Percentiles rank a stretch among this genome's conserved stretches.
These are phyloP conservation scores for Myripristis murdjan DNA, from an alignment of 2,797 vertebrate species.

Conservation along the genomic window DNA sequence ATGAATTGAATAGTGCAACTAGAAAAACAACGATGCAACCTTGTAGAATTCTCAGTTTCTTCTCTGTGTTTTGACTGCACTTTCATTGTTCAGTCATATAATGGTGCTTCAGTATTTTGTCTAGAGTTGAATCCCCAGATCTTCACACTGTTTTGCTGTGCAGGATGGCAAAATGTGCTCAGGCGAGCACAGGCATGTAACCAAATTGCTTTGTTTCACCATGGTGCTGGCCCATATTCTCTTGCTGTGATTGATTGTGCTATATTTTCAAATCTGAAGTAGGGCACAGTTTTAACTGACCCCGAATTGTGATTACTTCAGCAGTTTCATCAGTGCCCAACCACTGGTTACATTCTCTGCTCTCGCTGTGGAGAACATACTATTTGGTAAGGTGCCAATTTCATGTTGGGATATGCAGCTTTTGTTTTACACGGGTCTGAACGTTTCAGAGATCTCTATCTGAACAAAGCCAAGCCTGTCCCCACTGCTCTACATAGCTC, in stretches of 20 bases:
- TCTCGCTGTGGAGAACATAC: constrained; percentile 26
- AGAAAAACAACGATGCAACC: not conserved
- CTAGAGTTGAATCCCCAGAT: constrained; percentile 43
- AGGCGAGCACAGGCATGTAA: constrained; percentile 4
- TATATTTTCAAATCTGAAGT: constrained; percentile 49
- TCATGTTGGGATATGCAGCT: constrained; percentile 45
- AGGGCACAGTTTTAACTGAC: constrained; percentile 47
- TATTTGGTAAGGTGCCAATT: constrained; percentile 56
- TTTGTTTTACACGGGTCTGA: constrained; percentile 14
- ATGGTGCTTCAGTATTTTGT: constrained; percentile 27
- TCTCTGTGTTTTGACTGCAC: constrained; percentile 1
- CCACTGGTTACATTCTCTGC: constrained; percentile 36
- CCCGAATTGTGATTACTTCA: constrained; percentile 30
- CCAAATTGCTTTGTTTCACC: constrained; percentile 31
- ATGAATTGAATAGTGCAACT: not conserved
- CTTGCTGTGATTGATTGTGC: constrained; percentile 34
- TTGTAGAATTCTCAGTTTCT: not conserved
- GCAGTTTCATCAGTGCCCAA: constrained; percentile 6
- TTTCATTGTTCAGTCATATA: constrained; percentile 35
- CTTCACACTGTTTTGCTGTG: constrained; percentile 12
- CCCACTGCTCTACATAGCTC: constrained; percentile 35
- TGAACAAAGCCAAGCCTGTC: constrained; percentile 59
- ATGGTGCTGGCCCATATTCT: constrained; percentile 33
- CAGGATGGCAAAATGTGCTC: constrained; percentile 13
- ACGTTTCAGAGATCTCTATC: constrained; percentile 52